These are phyloP conservation scores for Chondrosia reniformis DNA, from an alignment of 37 sponge, comb jelly and placozoan genomes.

Conservation along the genomic window DNA sequence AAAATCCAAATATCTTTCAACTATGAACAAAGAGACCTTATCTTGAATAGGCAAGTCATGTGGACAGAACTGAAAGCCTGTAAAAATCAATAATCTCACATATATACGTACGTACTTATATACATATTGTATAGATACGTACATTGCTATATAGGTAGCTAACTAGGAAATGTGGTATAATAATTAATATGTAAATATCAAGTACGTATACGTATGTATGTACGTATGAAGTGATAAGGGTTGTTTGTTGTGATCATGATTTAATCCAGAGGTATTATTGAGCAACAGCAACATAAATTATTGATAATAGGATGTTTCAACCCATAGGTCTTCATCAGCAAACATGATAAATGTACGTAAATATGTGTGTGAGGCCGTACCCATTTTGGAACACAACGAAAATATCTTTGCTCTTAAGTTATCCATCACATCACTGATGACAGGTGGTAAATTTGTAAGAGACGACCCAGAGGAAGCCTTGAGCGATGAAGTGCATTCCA, in stretches of 20 bases:
- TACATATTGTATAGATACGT: background rate
- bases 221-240: too few species aligned
- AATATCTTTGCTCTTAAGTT: slow-evolving; percentile 98
- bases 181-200: too few species aligned
- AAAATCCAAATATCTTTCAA: slow-evolving; percentile 88
- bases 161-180: background rate
- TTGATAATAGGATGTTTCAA: too few species aligned
- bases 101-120: background rate
- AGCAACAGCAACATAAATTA: too few species aligned
- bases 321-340: too few species aligned
- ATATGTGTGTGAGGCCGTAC: background rate
- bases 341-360: background rate
- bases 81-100: background rate
- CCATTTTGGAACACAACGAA: slow-evolving; percentile 82
- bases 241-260: too few species aligned
- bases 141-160: background rate
- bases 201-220: background rate
- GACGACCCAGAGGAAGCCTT: background rate
- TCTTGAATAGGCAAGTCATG: slow-evolving; percentile 73
- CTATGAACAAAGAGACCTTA: slow-evolving; percentile 80
- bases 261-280: too few species aligned
- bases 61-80: slow-evolving; percentile 60
- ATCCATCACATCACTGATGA: slow-evolving; percentile 84
- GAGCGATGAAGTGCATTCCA: background rate
- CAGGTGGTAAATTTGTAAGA: slow-evolving; percentile 31